phyloP scores from a whole-genome alignment of 92 coral and sea anemone genomes.

The Desmophyllum pertusum region DNA sequence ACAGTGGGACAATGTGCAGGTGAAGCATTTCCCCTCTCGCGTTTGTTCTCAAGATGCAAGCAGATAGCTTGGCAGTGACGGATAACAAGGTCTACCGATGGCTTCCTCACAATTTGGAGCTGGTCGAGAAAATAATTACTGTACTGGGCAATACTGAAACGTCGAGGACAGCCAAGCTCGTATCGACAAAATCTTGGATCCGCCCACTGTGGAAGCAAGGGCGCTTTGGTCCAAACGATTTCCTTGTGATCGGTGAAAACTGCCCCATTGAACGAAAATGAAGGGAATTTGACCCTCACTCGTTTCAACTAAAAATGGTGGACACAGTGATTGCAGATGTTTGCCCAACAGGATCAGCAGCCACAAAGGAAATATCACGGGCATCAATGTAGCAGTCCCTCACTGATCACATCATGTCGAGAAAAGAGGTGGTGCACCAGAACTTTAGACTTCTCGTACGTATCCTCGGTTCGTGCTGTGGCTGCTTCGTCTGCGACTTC shows the following conservation, averaged over 20 bases:
- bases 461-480: constrained; percentile 11
- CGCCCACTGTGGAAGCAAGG: constrained; percentile 58
- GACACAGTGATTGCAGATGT: constrained; percentile 22
- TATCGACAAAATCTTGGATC: neutral
- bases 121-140: neutral
- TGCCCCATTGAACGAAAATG: constrained; percentile 61
- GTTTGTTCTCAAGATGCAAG: neutral
- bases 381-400: constrained; percentile 31
- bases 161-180: neutral
- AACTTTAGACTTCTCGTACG: constrained; percentile 53
- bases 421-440: constrained; percentile 60
- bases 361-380: constrained; percentile 58
- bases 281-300: constrained; percentile 10
- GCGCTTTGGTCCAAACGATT: constrained; percentile 72
- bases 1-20: neutral
- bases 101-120: constrained; percentile 53
- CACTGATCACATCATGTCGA: constrained; percentile 9
- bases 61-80: constrained; percentile 72
- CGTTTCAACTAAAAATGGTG: constrained; percentile 32
- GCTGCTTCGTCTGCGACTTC: constrained; percentile 60
- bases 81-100: constrained; percentile 63
- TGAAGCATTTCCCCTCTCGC: neutral
- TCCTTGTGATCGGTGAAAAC: constrained; percentile 10
- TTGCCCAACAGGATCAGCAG: constrained; percentile 15
- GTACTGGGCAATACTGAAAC: neutral